These are phyloP conservation scores for Hermetia illucens DNA, from an alignment of 1,140 invertebrate species.

Conservation along the genomic window DNA sequence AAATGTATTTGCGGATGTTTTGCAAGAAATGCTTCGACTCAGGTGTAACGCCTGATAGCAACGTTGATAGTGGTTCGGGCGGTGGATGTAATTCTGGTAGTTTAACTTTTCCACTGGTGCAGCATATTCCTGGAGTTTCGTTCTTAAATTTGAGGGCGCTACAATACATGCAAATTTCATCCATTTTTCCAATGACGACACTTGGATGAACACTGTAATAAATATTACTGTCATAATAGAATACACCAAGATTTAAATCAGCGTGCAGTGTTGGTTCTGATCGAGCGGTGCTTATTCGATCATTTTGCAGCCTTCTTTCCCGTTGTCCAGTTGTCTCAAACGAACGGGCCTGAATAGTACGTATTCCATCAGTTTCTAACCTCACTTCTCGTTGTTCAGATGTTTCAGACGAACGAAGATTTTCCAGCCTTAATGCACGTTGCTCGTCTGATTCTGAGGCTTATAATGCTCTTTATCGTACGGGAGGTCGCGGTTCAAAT, in stretches of 20 bases:
- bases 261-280: background rate
- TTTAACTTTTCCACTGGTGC: constrained; percentile 1
- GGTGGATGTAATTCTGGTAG: constrained; percentile 4
- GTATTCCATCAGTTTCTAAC: background rate
- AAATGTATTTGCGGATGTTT: constrained; percentile 6
- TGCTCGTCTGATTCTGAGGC: too few relatives aligned
- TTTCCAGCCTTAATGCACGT: background rate
- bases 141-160: constrained; percentile 1
- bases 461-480: too few relatives aligned
- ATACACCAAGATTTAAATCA: background rate
- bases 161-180: background rate
- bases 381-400: background rate
- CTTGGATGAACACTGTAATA: constrained; percentile 3
- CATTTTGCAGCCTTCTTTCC: background rate
- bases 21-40: constrained; percentile 4
- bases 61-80: constrained; percentile 3
- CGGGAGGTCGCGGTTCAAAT: too few relatives aligned
- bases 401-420: background rate
- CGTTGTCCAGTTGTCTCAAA: background rate
- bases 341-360: background rate
- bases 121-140: constrained; percentile 2
- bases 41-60: constrained; percentile 3
- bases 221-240: constrained; percentile 1
- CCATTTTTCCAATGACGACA: constrained; percentile 2
- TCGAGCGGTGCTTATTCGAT: background rate